Evolutionary conservation across 2,888 invertebrate genomes (phyloP).

Genomic region (Troides oblongomaculatus): DNA sequence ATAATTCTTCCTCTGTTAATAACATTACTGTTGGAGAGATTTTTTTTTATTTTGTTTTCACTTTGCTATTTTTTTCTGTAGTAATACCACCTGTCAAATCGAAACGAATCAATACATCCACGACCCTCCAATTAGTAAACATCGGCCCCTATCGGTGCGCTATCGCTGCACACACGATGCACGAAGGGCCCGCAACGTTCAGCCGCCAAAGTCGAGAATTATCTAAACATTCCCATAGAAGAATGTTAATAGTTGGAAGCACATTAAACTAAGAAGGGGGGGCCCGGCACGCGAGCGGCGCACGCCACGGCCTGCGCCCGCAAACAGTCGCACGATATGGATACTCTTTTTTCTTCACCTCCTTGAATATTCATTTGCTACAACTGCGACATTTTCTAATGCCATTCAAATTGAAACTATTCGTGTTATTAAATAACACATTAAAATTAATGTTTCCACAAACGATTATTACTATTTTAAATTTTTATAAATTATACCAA

Average conservation of each 20-base stretch:
- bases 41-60: too few species aligned
- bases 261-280: conserved; percentile 57
- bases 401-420: too few species aligned
- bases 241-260: conserved; percentile 75
- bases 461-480: too few species aligned
- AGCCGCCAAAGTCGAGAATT: conserved; percentile 47
- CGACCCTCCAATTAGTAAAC: conserved; percentile 36
- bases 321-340: conserved; percentile 6
- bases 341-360: conserved; percentile 6
- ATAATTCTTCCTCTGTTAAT: too few species aligned
- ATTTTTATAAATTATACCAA: too few species aligned
- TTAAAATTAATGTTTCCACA: too few species aligned
- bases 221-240: conserved; percentile 73
- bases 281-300: conserved; percentile 57
- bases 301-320: conserved; percentile 50
- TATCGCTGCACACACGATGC: conserved; percentile 34
- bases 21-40: too few species aligned
- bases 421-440: too few species aligned
- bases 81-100: too few species aligned
- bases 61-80: too few species aligned
- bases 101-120: conserved; percentile 31
- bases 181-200: conserved; percentile 36
- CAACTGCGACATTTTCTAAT: neutral
- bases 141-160: conserved; percentile 29
- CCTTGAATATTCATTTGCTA: conserved; percentile 12